Percentiles rank a stretch among this genome's conserved stretches.
These are phyloP conservation scores for Sebastiscus albofasciatus DNA, from an alignment of 2,797 vertebrate species.

Conservation along the genomic window DNA sequence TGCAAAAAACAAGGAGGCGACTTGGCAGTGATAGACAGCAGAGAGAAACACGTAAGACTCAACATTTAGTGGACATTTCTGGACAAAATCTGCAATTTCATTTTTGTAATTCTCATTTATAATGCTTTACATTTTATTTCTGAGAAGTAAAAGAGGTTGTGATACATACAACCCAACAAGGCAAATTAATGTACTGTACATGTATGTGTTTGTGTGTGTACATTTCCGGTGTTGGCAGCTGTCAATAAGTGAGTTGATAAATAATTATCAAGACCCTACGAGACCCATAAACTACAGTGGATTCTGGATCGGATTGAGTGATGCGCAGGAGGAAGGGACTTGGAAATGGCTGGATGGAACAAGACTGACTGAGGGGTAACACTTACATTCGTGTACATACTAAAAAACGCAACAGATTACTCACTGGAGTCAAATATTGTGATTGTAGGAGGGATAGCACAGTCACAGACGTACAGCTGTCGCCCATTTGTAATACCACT, in stretches of 20 bases:
- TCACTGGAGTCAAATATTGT: not conserved
- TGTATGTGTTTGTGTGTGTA: not conserved
- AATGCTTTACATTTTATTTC: not conserved
- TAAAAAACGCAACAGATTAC: not conserved
- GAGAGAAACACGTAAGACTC: conserved; percentile 66
- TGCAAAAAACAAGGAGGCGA: conserved; percentile 62
- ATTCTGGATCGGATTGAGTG: conserved; percentile 77
- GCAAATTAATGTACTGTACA: not conserved
- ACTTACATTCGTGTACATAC: not conserved
- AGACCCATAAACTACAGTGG: accelerated
- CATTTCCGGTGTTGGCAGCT: conserved; percentile 46
- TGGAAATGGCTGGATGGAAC: conserved; percentile 80
- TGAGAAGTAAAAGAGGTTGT: not conserved
- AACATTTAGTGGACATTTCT: not conserved
- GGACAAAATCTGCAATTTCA: not conserved
- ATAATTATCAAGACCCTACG: not conserved
- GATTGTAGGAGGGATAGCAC: not conserved
- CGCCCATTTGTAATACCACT: not conserved
- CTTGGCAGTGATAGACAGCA: conserved; percentile 63
- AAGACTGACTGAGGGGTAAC: conserved; percentile 66
- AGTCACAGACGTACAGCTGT: not conserved
- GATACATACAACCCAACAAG: not conserved
- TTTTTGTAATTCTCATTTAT: not conserved
- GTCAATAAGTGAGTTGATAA: conserved; percentile 42
- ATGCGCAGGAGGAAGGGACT: conserved; percentile 65